Base-by-base conservation (phyloP, 2,113 vertebrate species). In the Pomatorhinus ruficollis region DNA sequence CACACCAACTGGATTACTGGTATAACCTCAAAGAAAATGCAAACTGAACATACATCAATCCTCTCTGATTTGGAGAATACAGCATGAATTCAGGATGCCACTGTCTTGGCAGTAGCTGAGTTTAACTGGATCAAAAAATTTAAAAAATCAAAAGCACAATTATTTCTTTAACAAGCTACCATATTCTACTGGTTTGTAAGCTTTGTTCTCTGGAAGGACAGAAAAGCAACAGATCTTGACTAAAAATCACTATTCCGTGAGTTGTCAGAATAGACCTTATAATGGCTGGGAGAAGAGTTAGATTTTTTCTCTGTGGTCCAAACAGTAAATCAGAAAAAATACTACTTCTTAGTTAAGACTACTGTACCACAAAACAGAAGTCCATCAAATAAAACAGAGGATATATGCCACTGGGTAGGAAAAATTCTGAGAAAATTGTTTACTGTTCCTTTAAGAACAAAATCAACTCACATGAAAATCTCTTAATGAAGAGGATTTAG, bases 401-500 rank as follows among this genome's bases (percentile, higher is more conserved):
- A 56, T 66, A 78, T 92, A 71, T 89, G 64, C 65, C 79, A 86
- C 64, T 68, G 60, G 12, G 44, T 77, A 93, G 79, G 76, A 94
- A 96, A 90, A 94, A 53, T 57, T 53, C 40, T 30, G 64, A 90
- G 83, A 77, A 47, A 78, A 25, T 49, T 70, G 44, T 49, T 95
- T 87, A 47, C 60, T 71, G 30, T 81, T 87, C 64, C 88, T 90
- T 93, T 93, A 92, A 54, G 56, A 94, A 86, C 44, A 88, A 93
- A 92, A 94, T 76, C 60, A 96, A 95, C 68, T 89, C 49, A 68
- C 52, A 96, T 10, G 44, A 89, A 86, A 96, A 94, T 49, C 72
- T 84, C 60, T 90, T 92, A 96, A 93, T 78, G 90, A 95, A 94
- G 64, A 86, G 90, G 68, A 95, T 94, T 94, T 95, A 88, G 83